Evolutionary conservation across 2,888 invertebrate species (phyloP).

Genomic region (Scrobipalpa costella): DNA sequence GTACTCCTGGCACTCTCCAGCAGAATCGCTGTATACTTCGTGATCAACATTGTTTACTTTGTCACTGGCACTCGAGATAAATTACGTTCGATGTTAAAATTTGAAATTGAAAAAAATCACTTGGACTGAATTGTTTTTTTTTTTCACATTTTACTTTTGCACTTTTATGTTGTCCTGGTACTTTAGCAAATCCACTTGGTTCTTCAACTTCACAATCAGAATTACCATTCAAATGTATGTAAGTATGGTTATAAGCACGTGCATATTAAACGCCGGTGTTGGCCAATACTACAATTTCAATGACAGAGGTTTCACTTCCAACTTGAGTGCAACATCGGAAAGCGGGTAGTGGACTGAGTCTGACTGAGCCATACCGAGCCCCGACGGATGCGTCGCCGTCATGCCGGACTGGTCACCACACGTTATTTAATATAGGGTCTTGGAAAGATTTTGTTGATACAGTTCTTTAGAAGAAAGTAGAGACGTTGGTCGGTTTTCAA

Average conservation of each 20-base stretch:
- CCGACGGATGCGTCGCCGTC: conserved; percentile 47
- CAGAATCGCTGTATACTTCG: conserved; percentile 85
- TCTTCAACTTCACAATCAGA: not conserved
- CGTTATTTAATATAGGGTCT: conserved; percentile 42
- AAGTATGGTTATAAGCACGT: not conserved
- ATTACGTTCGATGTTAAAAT: not conserved
- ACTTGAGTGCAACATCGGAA: conserved; percentile 40
- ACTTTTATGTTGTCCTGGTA: not conserved
- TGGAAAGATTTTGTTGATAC: not conserved
- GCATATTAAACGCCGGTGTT: not conserved
- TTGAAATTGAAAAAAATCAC: no score
- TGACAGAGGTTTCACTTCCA: conserved; percentile 23
- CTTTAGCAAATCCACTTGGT: not conserved
- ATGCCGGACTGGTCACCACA: conserved; percentile 59
- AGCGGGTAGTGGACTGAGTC: conserved; percentile 48
- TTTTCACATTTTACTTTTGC: conserved; percentile 1
- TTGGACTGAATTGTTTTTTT: not conserved
- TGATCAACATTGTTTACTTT: conserved; percentile 82
- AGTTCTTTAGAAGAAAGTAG: no score
- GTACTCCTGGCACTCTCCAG: conserved; percentile 83
- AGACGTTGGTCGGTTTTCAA: no score
- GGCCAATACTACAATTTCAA: conserved; percentile 11
- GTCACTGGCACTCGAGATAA: conserved; percentile 25
- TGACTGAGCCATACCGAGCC: conserved; percentile 45
- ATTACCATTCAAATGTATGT: conserved; percentile 3